phyloP scores from a whole-genome alignment of 1,140 invertebrate genomes.

The Drosophila littoralis region DNA sequence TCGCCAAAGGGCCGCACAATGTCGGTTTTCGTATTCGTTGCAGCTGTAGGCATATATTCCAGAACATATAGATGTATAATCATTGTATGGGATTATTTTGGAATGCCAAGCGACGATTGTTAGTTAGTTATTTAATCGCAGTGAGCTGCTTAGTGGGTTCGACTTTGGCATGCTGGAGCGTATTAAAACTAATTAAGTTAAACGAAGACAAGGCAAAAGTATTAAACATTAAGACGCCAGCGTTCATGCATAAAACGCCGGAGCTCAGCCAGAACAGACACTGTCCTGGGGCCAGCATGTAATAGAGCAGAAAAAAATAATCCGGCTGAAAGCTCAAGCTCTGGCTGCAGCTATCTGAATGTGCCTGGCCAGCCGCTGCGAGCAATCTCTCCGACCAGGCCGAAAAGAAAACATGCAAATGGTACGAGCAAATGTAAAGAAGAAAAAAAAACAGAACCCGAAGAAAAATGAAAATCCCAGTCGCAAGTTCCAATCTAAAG shows the following conservation, averaged over 20 bases:
- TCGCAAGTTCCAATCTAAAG: slow-evolving; percentile 39
- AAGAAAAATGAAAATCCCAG: slow-evolving; percentile 24
- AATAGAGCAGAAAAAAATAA: slow-evolving; percentile 34
- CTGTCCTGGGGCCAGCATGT: slow-evolving; percentile 31
- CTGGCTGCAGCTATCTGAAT: neutral
- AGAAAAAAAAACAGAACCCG: slow-evolving; percentile 1
- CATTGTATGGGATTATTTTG: slow-evolving; percentile 2
- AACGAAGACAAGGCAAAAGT: slow-evolving; percentile 75
- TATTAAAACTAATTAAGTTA: slow-evolving; percentile 79
- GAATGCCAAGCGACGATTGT: slow-evolving; percentile 9
- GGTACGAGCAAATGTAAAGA: neutral
- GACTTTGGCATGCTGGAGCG: slow-evolving; percentile 31
- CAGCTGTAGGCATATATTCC: slow-evolving; percentile 38
- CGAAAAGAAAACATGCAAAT: slow-evolving; percentile 44
- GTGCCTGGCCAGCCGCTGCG: neutral
- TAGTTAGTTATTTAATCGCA: neutral
- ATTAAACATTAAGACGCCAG: slow-evolving; percentile 72
- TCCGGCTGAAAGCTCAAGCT: neutral
- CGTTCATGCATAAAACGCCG: slow-evolving; percentile 73
- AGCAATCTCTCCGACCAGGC: slow-evolving; percentile 19
- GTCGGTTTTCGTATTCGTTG: slow-evolving; percentile 52
- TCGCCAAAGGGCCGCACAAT: slow-evolving; percentile 69
- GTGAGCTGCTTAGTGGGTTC: slow-evolving; percentile 20
- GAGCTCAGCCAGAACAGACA: slow-evolving; percentile 4
- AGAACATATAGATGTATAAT: slow-evolving; percentile 29